phyloP scores from a whole-genome alignment of 1,140 invertebrate species.

The Maniola jurtina region DNA sequence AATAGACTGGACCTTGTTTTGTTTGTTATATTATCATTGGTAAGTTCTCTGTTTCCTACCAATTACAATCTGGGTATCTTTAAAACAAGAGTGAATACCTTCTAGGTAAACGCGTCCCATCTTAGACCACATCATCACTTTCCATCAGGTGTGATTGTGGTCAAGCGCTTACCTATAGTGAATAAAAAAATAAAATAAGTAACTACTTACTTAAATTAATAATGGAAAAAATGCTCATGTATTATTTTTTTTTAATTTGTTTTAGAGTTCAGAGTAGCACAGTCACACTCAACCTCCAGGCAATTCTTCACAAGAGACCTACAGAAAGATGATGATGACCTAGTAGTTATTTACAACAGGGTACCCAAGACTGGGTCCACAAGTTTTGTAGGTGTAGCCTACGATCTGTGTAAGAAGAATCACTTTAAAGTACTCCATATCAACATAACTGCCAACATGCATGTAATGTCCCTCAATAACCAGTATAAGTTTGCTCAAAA shows the following conservation, averaged over 20 bases:
- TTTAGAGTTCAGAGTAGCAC: slow-evolving; percentile 70
- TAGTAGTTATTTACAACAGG: slow-evolving; percentile 95
- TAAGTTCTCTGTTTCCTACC: too few species aligned
- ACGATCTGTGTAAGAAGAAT: slow-evolving; percentile 96
- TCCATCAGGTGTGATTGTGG: too few species aligned
- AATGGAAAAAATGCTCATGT: too few species aligned
- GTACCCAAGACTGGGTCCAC: slow-evolving; percentile 99
- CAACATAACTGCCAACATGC: slow-evolving; percentile 97
- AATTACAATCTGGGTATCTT: too few species aligned
- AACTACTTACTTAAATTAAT: too few species aligned
- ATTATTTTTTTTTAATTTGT: slow-evolving; percentile 11
- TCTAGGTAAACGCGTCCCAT: too few species aligned
- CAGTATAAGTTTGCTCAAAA: slow-evolving; percentile 95
- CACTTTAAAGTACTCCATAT: slow-evolving; percentile 93
- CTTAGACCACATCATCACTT: too few species aligned
- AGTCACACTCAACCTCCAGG: slow-evolving; percentile 55
- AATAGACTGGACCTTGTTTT: too few species aligned
- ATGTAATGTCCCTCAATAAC: slow-evolving; percentile 94
- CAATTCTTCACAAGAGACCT: slow-evolving; percentile 54
- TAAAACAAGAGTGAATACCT: too few species aligned
- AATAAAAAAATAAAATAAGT: too few species aligned
- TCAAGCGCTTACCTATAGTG: too few species aligned
- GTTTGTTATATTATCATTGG: too few species aligned
- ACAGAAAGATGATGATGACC: slow-evolving; percentile 79
- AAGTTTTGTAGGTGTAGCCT: slow-evolving; percentile 97